Evolutionary conservation across 2,797 vertebrate species (phyloP).

Genomic region (Dromococcyx pavoninus): DNA sequence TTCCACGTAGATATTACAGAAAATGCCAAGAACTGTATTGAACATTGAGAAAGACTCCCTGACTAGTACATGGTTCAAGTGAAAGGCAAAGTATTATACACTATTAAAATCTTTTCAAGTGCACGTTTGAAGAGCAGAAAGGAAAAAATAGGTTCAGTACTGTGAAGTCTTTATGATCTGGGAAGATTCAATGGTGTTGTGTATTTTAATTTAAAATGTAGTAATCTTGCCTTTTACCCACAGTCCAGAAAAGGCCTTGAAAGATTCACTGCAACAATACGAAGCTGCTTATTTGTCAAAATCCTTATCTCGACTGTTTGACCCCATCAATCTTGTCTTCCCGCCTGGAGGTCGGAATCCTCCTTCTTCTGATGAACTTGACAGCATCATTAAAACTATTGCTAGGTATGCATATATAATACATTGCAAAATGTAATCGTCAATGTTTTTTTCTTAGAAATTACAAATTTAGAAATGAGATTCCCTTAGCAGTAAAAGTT

Average conservation of each 20-base stretch:
- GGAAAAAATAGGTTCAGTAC: not conserved
- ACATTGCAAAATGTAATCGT: not conserved
- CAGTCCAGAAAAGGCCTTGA: slow-evolving; percentile 93
- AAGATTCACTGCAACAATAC: slow-evolving; percentile 89
- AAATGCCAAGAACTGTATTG: not conserved
- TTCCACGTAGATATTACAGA: not conserved
- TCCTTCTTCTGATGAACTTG: slow-evolving; percentile 91
- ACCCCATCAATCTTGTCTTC: slow-evolving; percentile 97
- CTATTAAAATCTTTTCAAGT: not conserved
- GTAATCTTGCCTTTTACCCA: not conserved
- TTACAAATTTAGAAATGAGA: not conserved
- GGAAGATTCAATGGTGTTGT: not conserved
- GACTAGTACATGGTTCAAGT: not conserved
- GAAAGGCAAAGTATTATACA: not conserved
- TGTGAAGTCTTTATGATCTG: not conserved
- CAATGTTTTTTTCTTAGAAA: not conserved
- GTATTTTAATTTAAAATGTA: slow-evolving; percentile 22
- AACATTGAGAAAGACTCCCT: not conserved
- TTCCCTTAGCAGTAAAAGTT: not conserved
- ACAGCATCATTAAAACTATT: slow-evolving; percentile 95
- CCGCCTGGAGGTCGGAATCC: slow-evolving; percentile 91
- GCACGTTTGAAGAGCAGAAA: not conserved
- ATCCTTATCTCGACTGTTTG: slow-evolving; percentile 95
- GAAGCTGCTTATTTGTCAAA: slow-evolving; percentile 97
- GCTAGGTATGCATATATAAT: slow-evolving; percentile 80